Conservation (phyloP, 2,113 vertebrate genomes). For the Heterochromis multidens region DNA sequence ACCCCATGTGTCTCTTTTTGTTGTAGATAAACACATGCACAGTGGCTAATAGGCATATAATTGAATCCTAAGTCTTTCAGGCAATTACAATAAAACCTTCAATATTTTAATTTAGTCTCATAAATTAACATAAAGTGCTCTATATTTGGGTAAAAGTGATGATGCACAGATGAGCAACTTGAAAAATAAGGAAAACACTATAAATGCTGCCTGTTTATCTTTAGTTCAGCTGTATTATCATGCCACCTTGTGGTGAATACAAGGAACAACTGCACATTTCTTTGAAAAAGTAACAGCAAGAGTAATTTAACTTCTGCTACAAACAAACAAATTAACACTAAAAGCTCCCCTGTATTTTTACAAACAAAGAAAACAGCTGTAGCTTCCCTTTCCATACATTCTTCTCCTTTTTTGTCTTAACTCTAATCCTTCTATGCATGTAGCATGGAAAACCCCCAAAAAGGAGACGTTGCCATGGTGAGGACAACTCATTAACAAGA, state of each 20-base stretch:
- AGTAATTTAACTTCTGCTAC: neutral
- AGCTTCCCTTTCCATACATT: neutral
- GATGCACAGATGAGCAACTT: neutral
- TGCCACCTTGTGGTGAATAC: slow-evolving; percentile 52
- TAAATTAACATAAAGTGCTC: neutral
- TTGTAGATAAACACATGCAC: slow-evolving; percentile 8
- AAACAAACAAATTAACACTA: neutral
- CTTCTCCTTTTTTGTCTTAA: neutral
- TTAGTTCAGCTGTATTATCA: neutral
- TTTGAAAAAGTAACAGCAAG: neutral
- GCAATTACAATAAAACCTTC: slow-evolving; percentile 17
- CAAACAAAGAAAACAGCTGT: neutral
- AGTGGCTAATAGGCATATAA: slow-evolving; percentile 10
- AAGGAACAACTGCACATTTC: neutral
- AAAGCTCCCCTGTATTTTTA: neutral
- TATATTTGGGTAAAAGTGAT: neutral
- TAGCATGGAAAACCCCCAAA: neutral
- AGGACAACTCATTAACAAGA: slow-evolving; percentile 57
- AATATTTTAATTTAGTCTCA: slow-evolving; percentile 4
- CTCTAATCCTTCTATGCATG: slow-evolving; percentile 18
- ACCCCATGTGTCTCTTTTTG: slow-evolving; percentile 23
- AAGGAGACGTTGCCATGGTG: slow-evolving; percentile 60
- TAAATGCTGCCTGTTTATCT: neutral
- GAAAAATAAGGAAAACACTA: neutral
- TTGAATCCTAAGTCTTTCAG: slow-evolving; percentile 11